Conservation (phyloP, 2,888 invertebrate genomes). For the Subacronicta megacephala region DNA sequence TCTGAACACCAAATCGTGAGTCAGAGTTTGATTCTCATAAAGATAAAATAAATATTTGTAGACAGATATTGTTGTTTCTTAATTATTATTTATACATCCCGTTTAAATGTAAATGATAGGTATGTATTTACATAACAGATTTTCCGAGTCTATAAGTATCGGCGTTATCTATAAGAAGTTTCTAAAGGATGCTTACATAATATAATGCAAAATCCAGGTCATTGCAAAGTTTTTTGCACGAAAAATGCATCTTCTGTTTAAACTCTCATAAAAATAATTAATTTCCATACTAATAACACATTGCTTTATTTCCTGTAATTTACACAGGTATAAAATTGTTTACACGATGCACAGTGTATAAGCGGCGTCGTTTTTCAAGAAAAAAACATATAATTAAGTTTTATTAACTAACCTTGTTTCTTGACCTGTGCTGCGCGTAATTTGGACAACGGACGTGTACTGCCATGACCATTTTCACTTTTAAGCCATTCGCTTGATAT, state of each 20-base stretch:
- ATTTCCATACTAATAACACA: conserved; percentile 30
- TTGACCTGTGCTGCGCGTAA: conserved; percentile 28
- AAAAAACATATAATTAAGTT: conserved; percentile 29
- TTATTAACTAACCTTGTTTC: conserved; percentile 36
- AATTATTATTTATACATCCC: too few relatives aligned
- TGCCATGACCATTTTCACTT: conserved; percentile 40
- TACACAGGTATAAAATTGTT: conserved; percentile 17
- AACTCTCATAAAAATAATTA: conserved; percentile 29
- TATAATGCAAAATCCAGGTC: too few relatives aligned
- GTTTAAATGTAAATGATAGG: too few relatives aligned
- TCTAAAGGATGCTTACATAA: too few relatives aligned
- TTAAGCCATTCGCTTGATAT: conserved; percentile 26
- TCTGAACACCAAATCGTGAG: too few relatives aligned
- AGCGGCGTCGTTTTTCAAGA: conserved; percentile 17
- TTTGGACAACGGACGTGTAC: conserved; percentile 19
- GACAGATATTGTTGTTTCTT: too few relatives aligned
- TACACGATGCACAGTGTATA: conserved; percentile 19
- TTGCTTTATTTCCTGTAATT: conserved; percentile 16
- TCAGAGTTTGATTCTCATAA: too few relatives aligned
- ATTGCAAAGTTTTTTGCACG: neutral
- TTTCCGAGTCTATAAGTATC: too few relatives aligned
- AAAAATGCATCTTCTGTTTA: neutral
- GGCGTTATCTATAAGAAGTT: too few relatives aligned
- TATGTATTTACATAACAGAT: too few relatives aligned
- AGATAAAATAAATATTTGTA: too few relatives aligned